Conservation (phyloP, 2,797 vertebrate species). For the Rhodeus uyekii region DNA sequence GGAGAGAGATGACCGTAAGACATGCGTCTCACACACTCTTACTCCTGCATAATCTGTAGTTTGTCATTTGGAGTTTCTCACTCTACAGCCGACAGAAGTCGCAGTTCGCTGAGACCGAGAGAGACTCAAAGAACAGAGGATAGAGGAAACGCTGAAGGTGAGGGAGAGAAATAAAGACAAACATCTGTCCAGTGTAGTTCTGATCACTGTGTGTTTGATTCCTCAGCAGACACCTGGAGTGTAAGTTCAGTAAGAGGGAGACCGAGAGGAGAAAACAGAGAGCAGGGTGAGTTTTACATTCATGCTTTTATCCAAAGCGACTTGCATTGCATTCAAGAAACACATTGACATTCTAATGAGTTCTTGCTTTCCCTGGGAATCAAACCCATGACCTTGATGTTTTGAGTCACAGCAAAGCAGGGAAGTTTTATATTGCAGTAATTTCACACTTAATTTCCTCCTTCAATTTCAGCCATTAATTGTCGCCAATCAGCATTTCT, state of each 20-base stretch:
- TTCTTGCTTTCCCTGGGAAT: too few species aligned
- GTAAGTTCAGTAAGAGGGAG: conserved; percentile 13
- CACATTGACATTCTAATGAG: too few species aligned
- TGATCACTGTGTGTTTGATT: not conserved
- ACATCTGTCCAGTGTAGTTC: not conserved
- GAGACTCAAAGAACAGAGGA: conserved; percentile 62
- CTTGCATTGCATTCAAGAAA: too few species aligned
- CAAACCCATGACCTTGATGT: too few species aligned
- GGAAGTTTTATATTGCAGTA: too few species aligned
- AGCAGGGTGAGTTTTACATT: conserved; percentile 31
- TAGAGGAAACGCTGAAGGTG: conserved; percentile 53
- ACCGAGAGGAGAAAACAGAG: conserved; percentile 4
- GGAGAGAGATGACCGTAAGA: conserved; percentile 59
- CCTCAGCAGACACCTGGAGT: conserved; percentile 22
- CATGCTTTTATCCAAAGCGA: too few species aligned
- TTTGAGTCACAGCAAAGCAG: too few species aligned
- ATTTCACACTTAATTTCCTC: too few species aligned
- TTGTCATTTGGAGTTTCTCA: not conserved
- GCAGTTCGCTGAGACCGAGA: conserved; percentile 18
- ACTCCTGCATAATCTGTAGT: not conserved
- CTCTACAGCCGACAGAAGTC: conserved; percentile 7
- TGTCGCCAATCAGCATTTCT: too few species aligned
- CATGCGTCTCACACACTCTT: not conserved
- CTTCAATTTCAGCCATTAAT: too few species aligned
- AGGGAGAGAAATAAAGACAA: conserved; percentile 37